Evolutionary conservation across 1,140 invertebrate genomes (phyloP).

Genomic region (Papilio aristodemus): DNA sequence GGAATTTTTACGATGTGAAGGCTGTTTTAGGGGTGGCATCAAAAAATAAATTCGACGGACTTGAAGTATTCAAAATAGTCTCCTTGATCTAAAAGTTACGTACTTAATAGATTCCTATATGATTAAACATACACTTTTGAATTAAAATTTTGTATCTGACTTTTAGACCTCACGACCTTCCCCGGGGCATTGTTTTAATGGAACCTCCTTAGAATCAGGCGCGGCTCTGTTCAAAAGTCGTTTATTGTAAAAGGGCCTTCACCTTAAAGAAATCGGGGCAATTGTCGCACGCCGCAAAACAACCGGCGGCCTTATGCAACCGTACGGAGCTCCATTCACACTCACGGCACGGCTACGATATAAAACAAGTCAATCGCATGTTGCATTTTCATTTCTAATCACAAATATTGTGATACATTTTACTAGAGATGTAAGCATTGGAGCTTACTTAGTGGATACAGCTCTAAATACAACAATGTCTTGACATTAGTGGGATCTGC

Average conservation of each 20-base stretch:
- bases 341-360: slow-evolving; percentile 36
- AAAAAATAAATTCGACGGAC: too few relatives aligned
- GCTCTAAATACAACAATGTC: too few relatives aligned
- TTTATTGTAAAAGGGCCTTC: slow-evolving; percentile 47
- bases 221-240: slow-evolving; percentile 26
- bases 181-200: slow-evolving; percentile 5
- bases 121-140: background rate
- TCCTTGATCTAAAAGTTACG: too few relatives aligned
- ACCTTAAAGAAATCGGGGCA: slow-evolving; percentile 66
- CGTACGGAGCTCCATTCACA: slow-evolving; percentile 38
- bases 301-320: slow-evolving; percentile 36
- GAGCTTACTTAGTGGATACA: too few relatives aligned
- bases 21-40: too few relatives aligned
- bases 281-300: slow-evolving; percentile 42
- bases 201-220: slow-evolving; percentile 26
- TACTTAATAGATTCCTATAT: too few relatives aligned
- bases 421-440: too few relatives aligned
- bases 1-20: too few relatives aligned
- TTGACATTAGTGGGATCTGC: too few relatives aligned
- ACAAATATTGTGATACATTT: too few relatives aligned
- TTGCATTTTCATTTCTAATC: too few relatives aligned
- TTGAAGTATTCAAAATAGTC: too few relatives aligned
- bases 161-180: slow-evolving; percentile 8
- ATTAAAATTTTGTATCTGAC: background rate
- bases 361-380: background rate